Conservation (phyloP, 2,888 invertebrate genomes). For the Adelognathus sp. region DNA sequence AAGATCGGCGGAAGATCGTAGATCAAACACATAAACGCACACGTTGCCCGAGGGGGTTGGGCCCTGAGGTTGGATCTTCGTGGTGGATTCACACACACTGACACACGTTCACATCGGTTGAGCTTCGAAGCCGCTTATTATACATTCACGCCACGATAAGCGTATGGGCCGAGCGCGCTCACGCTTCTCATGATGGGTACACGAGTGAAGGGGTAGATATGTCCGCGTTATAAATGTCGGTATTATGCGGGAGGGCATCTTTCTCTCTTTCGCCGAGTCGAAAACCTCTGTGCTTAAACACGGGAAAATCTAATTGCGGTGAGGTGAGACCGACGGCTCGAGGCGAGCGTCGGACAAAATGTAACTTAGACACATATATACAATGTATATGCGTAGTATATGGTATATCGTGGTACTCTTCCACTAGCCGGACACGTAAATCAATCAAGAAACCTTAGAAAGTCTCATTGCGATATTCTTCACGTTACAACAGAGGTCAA, state of each 20-base stretch:
- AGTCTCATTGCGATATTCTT: constrained; percentile 42
- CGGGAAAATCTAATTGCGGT: constrained; percentile 55
- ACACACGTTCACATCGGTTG: constrained; percentile 39
- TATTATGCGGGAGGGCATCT: constrained; percentile 78
- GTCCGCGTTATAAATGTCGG: constrained; percentile 80
- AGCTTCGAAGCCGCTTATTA: constrained; percentile 74
- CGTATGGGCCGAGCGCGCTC: constrained; percentile 53
- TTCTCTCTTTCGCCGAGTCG: constrained; percentile 57
- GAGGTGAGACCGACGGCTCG: constrained; percentile 33
- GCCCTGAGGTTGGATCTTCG: constrained; percentile 40
- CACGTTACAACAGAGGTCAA: constrained; percentile 21
- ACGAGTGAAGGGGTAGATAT: constrained; percentile 79
- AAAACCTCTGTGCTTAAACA: constrained; percentile 36
- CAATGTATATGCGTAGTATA: not conserved
- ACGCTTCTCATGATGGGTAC: constrained; percentile 73
- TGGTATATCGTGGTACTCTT: constrained; percentile 41
- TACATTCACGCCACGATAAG: constrained; percentile 76
- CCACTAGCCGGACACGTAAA: constrained; percentile 48
- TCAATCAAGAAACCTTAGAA: constrained; percentile 46
- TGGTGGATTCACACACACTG: not conserved
- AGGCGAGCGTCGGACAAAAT: constrained; percentile 30
- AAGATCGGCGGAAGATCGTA: constrained; percentile 78
- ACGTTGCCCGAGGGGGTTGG: constrained; percentile 71
- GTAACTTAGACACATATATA: not conserved
- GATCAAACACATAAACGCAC: constrained; percentile 78